Evolutionary conservation across 2,113 vertebrate species (phyloP), one percentile per base, ranked within the genome.

Genomic region (Aptenodytes forsteri): DNA sequence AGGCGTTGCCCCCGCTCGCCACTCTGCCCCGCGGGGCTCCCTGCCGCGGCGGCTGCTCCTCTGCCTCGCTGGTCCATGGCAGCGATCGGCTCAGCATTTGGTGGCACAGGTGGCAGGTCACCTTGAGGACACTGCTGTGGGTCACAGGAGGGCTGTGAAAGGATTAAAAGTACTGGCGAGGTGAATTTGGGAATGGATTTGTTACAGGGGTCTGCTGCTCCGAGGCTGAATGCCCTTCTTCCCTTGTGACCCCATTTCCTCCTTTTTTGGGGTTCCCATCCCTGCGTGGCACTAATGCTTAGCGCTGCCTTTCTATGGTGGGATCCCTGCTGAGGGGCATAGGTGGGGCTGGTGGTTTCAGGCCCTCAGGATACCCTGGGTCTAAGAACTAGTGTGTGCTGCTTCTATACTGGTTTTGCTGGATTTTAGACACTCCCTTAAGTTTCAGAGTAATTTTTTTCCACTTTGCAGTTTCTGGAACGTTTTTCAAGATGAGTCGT

Each of bases 21-120:
- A 1, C 44, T 26, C 55, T n/a, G 87, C 71, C 66, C 61, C 11
- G 0, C 3, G 23, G 78, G 61, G 84, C 62, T 93, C 18, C 66
- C n/a, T 56, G 44, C 19, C 14, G 0, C 5, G 1, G 15, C 6
- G 22, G 61, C 85, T 34, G 23, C 62, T 34, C 32, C 70, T 36
- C 32, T 66, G 56, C 56, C 66, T 88, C 2, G 0, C 79, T 34
- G 36, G 3, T 36, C 55, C 6, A 0, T 40, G 61, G 16, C 26
- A 52, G 73, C 18, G 2, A 5, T 14, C 0, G 0, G 16, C 76
- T 62, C 2, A 1, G 44, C 4, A 0, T 73, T 66, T 1, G 22
- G 56, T 6, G n/a, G 42, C 83, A 64, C 47, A 21, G 69, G 65
- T 67, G 89, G 42, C 44, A 17, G 79, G 73, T 94, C 84, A 90